A percentile compares a stretch with the other conserved stretches of the same genome.
Evolutionary conservation across 2,888 invertebrate genomes (phyloP).

Genomic region (Zygogramma bicolorata): DNA sequence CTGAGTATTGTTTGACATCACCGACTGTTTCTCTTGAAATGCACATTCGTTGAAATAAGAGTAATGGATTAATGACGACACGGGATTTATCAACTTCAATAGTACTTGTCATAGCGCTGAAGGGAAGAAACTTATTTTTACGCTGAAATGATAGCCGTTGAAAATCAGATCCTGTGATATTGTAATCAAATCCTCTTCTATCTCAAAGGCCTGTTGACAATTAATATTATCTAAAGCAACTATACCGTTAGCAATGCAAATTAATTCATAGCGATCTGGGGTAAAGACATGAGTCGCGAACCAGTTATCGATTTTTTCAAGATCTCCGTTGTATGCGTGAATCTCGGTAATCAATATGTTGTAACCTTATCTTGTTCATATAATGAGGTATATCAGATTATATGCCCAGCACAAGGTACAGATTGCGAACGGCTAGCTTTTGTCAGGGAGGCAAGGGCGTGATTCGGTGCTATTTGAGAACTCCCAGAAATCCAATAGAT

Average conservation of each 20-base stretch:
- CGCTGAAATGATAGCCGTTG: not conserved
- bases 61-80: slow-evolving; percentile 9
- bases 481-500: too few relatives aligned
- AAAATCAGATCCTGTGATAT: not conserved
- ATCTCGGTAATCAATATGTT: too few relatives aligned
- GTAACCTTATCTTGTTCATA: too few relatives aligned
- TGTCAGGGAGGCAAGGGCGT: too few relatives aligned
- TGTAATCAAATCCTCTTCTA: not conserved
- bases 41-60: slow-evolving; percentile 3
- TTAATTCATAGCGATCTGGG: not conserved
- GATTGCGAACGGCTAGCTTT: too few relatives aligned
- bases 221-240: not conserved
- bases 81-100: not conserved
- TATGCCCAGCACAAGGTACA: too few relatives aligned
- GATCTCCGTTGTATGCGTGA: too few relatives aligned
- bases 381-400: too few relatives aligned
- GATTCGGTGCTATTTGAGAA: too few relatives aligned
- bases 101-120: not conserved
- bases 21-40: not conserved
- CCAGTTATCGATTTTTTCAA: slow-evolving; percentile 1
- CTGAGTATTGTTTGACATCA: too few relatives aligned
- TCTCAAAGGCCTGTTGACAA: not conserved
- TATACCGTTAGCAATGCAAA: not conserved
- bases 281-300: slow-evolving; percentile 1
- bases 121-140: not conserved